Conservation (phyloP, 1,140 invertebrate genomes). For the Drosophila pectinifera region DNA sequence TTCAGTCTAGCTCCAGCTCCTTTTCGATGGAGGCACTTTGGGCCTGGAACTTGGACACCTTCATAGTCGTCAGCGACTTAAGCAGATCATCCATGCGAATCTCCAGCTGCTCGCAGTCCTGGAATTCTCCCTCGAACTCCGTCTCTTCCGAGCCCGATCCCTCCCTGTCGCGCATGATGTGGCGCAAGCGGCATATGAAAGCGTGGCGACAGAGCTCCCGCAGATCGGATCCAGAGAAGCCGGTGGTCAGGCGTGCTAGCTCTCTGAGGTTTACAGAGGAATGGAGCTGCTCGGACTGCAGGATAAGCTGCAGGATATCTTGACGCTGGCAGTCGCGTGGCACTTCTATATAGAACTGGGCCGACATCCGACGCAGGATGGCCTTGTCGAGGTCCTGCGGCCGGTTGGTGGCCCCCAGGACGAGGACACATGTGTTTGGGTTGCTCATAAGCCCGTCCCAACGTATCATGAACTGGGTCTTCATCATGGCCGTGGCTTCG, state of each 20-base stretch:
- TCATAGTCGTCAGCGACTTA: constrained; percentile 88
- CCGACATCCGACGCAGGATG: constrained; percentile 98
- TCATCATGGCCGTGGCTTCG: constrained; percentile 99
- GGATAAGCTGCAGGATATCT: constrained; percentile 91
- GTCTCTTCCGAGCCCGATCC: neutral
- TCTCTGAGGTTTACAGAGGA: constrained; percentile 88
- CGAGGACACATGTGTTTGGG: constrained; percentile 87
- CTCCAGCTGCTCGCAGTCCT: constrained; percentile 84
- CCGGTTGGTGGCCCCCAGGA: constrained; percentile 93
- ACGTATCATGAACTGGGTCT: constrained; percentile 95
- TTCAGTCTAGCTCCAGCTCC: constrained; percentile 57
- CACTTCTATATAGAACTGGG: constrained; percentile 95
- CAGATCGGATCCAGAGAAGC: constrained; percentile 96
- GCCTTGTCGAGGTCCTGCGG: constrained; percentile 97
- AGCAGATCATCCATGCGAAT: constrained; percentile 88
- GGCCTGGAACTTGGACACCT: constrained; percentile 87
- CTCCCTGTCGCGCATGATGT: constrained; percentile 78
- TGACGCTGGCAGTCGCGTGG: constrained; percentile 91
- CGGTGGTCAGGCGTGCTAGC: constrained; percentile 90
- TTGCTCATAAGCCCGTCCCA: constrained; percentile 95
- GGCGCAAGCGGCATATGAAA: constrained; percentile 93
- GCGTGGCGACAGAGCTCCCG: constrained; percentile 95
- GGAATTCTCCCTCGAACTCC: neutral
- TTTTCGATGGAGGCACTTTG: constrained; percentile 46
- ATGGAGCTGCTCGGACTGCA: constrained; percentile 90